Conservation (phyloP, 2,113 vertebrate species). For the Cheirogaleus medius region DNA sequence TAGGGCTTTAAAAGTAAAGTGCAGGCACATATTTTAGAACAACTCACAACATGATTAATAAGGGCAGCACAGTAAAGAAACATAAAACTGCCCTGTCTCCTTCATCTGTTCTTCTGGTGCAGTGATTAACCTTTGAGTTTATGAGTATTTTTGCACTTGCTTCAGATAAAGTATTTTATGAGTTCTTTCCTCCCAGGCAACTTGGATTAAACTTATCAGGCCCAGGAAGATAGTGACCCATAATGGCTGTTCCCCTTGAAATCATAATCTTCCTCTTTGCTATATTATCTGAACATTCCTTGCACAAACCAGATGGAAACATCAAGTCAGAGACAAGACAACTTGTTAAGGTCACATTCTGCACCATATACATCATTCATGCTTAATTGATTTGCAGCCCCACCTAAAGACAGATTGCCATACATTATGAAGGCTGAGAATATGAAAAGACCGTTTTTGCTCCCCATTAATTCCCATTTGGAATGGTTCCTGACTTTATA, state of each 20-base stretch:
- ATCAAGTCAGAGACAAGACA: conserved; percentile 81
- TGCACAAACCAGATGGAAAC: conserved; percentile 83
- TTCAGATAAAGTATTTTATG: conserved; percentile 88
- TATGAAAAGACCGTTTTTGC: conserved; percentile 83
- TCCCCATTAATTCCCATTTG: conserved; percentile 82
- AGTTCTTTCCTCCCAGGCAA: conserved; percentile 87
- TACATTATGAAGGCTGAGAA: conserved; percentile 78
- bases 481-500: conserved; percentile 79
- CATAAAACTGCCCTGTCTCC: conserved; percentile 86
- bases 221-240: conserved; percentile 79
- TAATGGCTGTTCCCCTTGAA: conserved; percentile 82
- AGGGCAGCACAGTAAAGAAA: conserved; percentile 77
- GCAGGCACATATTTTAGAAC: conserved; percentile 76
- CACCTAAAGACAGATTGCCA: conserved; percentile 79
- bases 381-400: conserved; percentile 81
- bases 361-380: conserved; percentile 81
- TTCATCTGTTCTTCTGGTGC: conserved; percentile 85
- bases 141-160: conserved; percentile 87
- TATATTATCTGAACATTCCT: conserved; percentile 76
- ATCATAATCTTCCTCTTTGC: conserved; percentile 75
- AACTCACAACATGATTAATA: conserved; percentile 84
- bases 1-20: conserved; percentile 79
- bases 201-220: conserved; percentile 86
- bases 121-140: conserved; percentile 91
- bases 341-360: conserved; percentile 85